These are phyloP conservation scores for Magallana gigas DNA, from an alignment of 1,140 invertebrate species.

Conservation along the genomic window DNA sequence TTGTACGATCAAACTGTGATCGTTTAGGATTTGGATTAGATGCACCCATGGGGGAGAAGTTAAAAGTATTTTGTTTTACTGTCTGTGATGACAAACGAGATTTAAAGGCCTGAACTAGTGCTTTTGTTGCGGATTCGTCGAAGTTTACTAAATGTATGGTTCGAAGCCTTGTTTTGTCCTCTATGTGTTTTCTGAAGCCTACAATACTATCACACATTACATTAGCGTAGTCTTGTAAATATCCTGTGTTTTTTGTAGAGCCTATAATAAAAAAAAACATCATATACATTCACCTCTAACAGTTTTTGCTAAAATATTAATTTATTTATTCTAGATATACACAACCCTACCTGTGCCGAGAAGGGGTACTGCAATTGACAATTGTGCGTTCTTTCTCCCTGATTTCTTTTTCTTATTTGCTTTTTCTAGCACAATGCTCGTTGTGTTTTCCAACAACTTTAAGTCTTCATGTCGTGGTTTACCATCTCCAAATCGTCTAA, in stretches of 20 bases:
- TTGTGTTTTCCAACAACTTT: neutral
- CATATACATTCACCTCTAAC: neutral
- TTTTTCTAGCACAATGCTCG: neutral
- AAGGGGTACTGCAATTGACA: neutral
- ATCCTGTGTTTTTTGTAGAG: neutral
- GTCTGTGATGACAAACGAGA: neutral
- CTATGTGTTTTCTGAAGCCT: neutral
- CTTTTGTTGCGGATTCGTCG: neutral
- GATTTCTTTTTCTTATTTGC: neutral
- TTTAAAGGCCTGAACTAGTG: neutral
- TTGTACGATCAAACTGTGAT: neutral
- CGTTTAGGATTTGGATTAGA: neutral
- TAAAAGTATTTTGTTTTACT: neutral
- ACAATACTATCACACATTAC: neutral
- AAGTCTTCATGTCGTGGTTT: neutral
- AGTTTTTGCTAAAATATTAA: no score
- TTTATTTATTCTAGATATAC: no score
- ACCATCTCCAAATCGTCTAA: neutral
- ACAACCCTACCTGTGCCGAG: neutral
- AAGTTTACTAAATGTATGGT: neutral
- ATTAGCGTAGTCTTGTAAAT: neutral
- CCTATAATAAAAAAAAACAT: neutral
- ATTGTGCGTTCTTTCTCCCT: neutral
- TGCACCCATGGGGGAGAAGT: neutral
- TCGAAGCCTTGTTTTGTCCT: neutral